These are phyloP conservation scores for Gari tellinella DNA, from an alignment of 2,888 invertebrate species.

Conservation along the genomic window DNA sequence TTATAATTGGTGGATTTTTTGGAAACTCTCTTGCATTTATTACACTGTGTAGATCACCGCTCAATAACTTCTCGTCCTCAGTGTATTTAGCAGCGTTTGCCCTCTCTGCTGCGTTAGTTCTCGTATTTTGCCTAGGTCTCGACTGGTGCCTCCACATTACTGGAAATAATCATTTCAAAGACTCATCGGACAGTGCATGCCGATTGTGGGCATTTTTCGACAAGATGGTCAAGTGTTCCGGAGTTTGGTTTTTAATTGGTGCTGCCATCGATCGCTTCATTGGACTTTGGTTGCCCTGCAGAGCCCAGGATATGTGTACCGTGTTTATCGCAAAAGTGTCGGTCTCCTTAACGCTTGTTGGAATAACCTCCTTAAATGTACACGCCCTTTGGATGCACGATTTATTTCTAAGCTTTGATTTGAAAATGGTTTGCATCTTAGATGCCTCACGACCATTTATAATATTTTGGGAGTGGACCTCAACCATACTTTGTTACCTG, in stretches of 20 bases:
- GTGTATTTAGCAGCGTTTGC: constrained; percentile 73
- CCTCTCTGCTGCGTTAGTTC: constrained; percentile 64
- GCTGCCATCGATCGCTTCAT: constrained; percentile 75
- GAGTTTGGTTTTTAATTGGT: constrained; percentile 76
- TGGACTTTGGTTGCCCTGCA: constrained; percentile 65
- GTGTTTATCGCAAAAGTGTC: constrained; percentile 75
- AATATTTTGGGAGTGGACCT: constrained; percentile 74
- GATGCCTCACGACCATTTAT: not conserved
- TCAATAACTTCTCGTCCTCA: constrained; percentile 63
- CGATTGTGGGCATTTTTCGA: constrained; percentile 73
- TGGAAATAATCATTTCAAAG: constrained; percentile 56
- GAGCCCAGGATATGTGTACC: constrained; percentile 69
- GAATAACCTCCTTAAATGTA: constrained; percentile 73
- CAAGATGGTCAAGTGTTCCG: constrained; percentile 69
- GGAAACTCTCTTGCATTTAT: constrained; percentile 66
- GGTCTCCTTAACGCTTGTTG: constrained; percentile 66
- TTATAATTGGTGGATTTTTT: constrained; percentile 70
- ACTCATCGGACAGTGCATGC: constrained; percentile 72
- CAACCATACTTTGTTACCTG: constrained; percentile 70
- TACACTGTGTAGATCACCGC: constrained; percentile 58
- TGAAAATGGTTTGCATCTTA: constrained; percentile 30
- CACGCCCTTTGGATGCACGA: constrained; percentile 79
- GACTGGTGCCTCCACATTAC: constrained; percentile 69
- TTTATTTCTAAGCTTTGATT: constrained; percentile 31
- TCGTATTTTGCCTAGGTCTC: constrained; percentile 68